Conservation (phyloP, 2,888 invertebrate species). For the Chloroclysta siterata region DNA sequence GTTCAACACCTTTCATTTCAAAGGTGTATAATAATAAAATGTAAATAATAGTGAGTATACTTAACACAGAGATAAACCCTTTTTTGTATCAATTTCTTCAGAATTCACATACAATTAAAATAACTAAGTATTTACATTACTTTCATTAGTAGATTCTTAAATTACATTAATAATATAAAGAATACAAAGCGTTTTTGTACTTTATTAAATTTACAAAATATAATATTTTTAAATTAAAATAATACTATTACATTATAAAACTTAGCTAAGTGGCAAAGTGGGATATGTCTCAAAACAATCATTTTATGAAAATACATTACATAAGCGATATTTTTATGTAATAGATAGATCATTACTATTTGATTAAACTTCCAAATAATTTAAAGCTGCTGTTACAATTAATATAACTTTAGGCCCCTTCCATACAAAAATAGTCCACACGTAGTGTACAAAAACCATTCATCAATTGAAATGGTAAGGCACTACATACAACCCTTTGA, state of each 20-base stretch:
- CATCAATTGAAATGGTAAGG: slow-evolving; percentile 17
- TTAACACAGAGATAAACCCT: slow-evolving; percentile 5
- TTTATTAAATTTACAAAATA: slow-evolving; percentile 50
- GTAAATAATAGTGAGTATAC: neutral
- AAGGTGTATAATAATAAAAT: slow-evolving; percentile 7
- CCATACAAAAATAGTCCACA: slow-evolving; percentile 41
- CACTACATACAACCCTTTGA: slow-evolving; percentile 54
- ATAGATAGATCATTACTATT: slow-evolving; percentile 47
- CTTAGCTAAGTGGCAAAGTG: slow-evolving; percentile 71
- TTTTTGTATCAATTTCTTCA: slow-evolving; percentile 8
- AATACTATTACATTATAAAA: slow-evolving; percentile 28
- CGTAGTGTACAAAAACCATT: slow-evolving; percentile 17
- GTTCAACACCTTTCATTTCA: slow-evolving; percentile 12
- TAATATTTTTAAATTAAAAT: slow-evolving; percentile 44
- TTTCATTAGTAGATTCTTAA: slow-evolving; percentile 42
- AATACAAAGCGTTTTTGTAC: slow-evolving; percentile 54
- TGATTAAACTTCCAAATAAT: slow-evolving; percentile 60
- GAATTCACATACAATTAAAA: slow-evolving; percentile 2
- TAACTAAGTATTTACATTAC: slow-evolving; percentile 44
- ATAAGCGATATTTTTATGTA: slow-evolving; percentile 52
- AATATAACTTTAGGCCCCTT: slow-evolving; percentile 49
- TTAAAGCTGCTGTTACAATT: slow-evolving; percentile 66
- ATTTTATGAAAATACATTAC: slow-evolving; percentile 49
- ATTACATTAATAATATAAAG: slow-evolving; percentile 41
- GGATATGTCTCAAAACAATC: slow-evolving; percentile 69